Conservation (phyloP, 2,888 invertebrate genomes). For the Dynastes maya region DNA sequence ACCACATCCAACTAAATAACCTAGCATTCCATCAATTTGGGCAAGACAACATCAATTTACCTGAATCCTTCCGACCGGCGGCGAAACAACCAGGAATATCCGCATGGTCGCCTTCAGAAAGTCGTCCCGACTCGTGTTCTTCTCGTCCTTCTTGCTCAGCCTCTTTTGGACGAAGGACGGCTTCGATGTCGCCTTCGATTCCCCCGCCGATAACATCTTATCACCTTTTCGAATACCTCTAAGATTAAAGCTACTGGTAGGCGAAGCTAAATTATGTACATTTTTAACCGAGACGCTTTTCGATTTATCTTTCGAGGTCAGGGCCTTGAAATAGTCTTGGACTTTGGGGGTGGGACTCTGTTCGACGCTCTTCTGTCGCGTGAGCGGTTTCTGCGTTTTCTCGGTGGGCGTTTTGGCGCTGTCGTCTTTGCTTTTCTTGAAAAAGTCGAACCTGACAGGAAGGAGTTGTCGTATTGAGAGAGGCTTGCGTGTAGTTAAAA, state of each 20-base stretch:
- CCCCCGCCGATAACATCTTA: conserved; percentile 61
- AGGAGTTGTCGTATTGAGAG: not conserved
- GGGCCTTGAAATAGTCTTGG: conserved; percentile 60
- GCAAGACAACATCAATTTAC: conserved; percentile 64
- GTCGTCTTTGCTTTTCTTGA: conserved; percentile 53
- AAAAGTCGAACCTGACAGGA: conserved; percentile 53
- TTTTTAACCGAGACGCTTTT: conserved; percentile 64
- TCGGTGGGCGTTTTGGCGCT: conserved; percentile 45
- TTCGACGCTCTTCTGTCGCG: conserved; percentile 67
- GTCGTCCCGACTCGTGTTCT: conserved; percentile 74
- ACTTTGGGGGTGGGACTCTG: conserved; percentile 60
- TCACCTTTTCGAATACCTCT: conserved; percentile 69
- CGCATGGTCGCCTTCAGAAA: conserved; percentile 83
- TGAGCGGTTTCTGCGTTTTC: conserved; percentile 56
- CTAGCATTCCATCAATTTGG: not conserved
- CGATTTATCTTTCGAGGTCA: conserved; percentile 65
- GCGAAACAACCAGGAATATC: conserved; percentile 82
- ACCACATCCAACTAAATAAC: too few relatives aligned
- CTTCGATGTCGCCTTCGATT: conserved; percentile 56
- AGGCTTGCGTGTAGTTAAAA: not conserved
- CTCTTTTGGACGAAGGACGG: conserved; percentile 43
- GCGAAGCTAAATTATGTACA: conserved; percentile 60
- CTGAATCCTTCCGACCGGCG: conserved; percentile 77
- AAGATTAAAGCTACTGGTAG: conserved; percentile 56
- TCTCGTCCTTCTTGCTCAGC: conserved; percentile 52